Conservation (phyloP, 2,888 invertebrate species). For the Amiota mariae region DNA sequence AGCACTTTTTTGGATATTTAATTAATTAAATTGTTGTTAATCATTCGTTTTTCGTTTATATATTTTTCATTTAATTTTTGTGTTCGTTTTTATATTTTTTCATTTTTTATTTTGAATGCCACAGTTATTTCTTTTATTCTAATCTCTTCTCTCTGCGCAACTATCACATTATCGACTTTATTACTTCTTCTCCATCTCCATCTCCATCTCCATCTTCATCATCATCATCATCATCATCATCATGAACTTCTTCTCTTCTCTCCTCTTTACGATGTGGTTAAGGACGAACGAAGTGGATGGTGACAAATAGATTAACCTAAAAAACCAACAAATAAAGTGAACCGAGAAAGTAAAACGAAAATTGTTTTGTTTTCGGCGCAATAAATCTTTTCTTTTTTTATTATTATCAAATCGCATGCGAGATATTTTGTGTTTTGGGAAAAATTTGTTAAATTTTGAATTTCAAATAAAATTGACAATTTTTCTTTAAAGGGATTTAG, state of each 20-base stretch:
- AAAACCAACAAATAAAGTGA: too few relatives aligned
- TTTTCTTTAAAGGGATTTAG: constrained; percentile 36
- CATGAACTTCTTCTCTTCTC: too few relatives aligned
- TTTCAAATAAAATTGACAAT: constrained; percentile 60
- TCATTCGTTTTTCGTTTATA: not conserved
- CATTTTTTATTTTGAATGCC: not conserved
- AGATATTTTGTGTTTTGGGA: constrained; percentile 33
- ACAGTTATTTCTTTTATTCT: not conserved
- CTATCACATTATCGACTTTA: not conserved
- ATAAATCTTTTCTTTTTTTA: not conserved
- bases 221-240: too few relatives aligned
- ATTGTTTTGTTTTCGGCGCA: constrained; percentile 4
- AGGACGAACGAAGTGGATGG: too few relatives aligned
- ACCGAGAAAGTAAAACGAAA: not conserved
- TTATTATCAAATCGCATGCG: not conserved
- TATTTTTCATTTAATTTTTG: not conserved
- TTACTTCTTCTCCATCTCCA: not conserved
- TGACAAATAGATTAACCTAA: too few relatives aligned
- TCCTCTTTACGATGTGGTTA: too few relatives aligned
- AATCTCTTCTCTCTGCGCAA: not conserved
- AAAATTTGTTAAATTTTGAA: constrained; percentile 64
- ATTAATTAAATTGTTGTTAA: not conserved
- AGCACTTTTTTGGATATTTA: not conserved
- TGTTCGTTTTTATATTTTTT: not conserved
- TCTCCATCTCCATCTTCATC: too few relatives aligned